A percentile compares a stretch with the other conserved stretches of the same genome.
These are phyloP conservation scores for Channa maculata DNA, from an alignment of 2,113 vertebrate species.

Conservation along the genomic window DNA sequence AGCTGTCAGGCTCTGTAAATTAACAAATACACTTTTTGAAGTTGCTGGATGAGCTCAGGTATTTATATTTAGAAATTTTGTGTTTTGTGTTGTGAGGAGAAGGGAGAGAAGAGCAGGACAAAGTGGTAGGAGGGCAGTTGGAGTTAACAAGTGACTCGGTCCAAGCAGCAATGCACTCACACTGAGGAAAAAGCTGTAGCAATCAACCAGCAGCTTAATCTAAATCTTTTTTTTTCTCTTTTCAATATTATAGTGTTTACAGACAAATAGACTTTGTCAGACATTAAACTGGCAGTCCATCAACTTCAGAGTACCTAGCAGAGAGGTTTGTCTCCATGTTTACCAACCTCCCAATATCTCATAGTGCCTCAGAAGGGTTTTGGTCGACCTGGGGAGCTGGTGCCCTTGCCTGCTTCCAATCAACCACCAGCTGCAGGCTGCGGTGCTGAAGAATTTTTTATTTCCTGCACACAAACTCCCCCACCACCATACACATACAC, in stretches of 20 bases:
- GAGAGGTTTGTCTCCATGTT: conserved; percentile 6
- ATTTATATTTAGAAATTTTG: conserved; percentile 4
- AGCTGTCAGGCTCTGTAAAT: background rate
- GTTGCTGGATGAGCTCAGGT: conserved; percentile 48
- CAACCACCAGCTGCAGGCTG: conserved; percentile 76
- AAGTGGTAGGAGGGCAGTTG: too few relatives aligned
- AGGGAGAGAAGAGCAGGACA: too few relatives aligned
- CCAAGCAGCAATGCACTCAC: too few relatives aligned
- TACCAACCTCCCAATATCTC: conserved; percentile 60
- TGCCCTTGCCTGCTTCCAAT: conserved; percentile 79
- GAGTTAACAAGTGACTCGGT: too few relatives aligned
- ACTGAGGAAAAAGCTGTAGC: too few relatives aligned
- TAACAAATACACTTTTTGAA: conserved; percentile 23
- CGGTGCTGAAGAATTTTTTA: conserved; percentile 75
- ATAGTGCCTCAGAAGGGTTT: conserved; percentile 52
- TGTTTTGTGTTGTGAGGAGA: too few relatives aligned
- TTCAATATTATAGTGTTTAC: conserved; percentile 20
- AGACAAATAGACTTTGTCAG: conserved; percentile 37
- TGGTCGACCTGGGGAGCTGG: conserved; percentile 65
- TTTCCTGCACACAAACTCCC: conserved; percentile 64
- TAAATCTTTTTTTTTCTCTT: too few relatives aligned
- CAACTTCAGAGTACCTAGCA: background rate
- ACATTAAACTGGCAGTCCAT: conserved; percentile 3
- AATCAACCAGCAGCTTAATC: too few relatives aligned
- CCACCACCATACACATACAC: background rate